Evolutionary conservation across 2,113 vertebrate species (phyloP).

Genomic region (Drymodes brunneopygia): DNA sequence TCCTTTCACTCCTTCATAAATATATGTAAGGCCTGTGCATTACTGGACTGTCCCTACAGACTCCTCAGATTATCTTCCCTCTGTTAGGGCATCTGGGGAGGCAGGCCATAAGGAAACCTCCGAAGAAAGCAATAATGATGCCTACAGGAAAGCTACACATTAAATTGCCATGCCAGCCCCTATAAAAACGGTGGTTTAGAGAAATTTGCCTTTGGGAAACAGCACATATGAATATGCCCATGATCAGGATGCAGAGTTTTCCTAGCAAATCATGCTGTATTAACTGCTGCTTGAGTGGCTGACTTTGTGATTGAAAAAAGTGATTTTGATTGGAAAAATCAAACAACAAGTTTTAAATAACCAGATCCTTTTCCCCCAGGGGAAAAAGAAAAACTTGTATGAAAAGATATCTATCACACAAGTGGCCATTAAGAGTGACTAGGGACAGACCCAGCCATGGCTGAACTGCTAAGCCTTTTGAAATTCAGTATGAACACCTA

Average conservation of each 20-base stretch:
- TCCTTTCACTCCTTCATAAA: neutral
- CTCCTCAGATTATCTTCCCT: neutral
- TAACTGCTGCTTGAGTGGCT: neutral
- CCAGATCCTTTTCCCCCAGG: neutral
- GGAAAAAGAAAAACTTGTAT: neutral
- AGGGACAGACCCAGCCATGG: neutral
- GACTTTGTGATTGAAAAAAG: neutral
- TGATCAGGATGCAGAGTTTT: neutral
- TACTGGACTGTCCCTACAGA: neutral
- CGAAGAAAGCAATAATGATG: neutral
- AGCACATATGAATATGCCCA: neutral
- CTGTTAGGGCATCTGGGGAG: neutral
- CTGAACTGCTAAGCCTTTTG: neutral
- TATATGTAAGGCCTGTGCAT: neutral
- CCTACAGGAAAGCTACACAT: neutral
- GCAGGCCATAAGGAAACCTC: neutral
- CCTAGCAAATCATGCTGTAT: neutral
- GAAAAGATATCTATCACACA: fast-evolving
- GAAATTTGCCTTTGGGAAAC: neutral
- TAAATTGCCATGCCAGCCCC: neutral
- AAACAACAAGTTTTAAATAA: neutral
- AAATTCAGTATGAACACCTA: neutral
- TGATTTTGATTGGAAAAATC: neutral
- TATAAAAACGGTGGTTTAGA: neutral
- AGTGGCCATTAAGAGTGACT: neutral